Evolutionary conservation across 2,888 invertebrate species (phyloP).

Genomic region (Eilema sororculum): DNA sequence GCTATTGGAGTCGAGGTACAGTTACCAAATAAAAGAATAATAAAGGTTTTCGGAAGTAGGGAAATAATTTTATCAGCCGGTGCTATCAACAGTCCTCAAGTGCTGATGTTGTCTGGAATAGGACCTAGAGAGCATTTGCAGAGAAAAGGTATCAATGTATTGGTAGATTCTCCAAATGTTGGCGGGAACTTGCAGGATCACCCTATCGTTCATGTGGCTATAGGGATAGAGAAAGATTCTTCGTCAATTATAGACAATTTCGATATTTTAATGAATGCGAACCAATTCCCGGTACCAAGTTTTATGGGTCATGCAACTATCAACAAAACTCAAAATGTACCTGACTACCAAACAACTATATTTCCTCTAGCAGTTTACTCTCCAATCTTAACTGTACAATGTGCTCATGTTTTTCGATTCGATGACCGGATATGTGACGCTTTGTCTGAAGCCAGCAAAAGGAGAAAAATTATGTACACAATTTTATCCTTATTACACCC

Average conservation of each 20-base stretch:
- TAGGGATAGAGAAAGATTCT: conserved; percentile 44
- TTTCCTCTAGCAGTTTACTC: conserved; percentile 51
- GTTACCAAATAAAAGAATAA: conserved; percentile 40
- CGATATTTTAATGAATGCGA: conserved; percentile 36
- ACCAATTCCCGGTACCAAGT: conserved; percentile 53
- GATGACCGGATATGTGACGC: conserved; percentile 54
- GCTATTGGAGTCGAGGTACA: conserved; percentile 62
- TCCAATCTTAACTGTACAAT: conserved; percentile 47
- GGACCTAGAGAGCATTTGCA: conserved; percentile 56
- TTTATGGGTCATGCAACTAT: conserved; percentile 59
- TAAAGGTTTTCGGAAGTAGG: conserved; percentile 53
- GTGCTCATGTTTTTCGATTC: conserved; percentile 50
- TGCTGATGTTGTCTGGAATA: conserved; percentile 35
- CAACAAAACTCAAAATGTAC: conserved; percentile 54
- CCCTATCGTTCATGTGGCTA: conserved; percentile 43
- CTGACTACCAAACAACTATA: conserved; percentile 61
- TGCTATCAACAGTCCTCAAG: conserved; percentile 26
- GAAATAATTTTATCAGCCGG: conserved; percentile 69
- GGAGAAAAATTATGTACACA: conserved; percentile 49
- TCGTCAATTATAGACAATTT: conserved; percentile 44
- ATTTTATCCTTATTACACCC: conserved; percentile 59
- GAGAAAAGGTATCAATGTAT: conserved; percentile 54
- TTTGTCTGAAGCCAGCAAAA: conserved; percentile 44
- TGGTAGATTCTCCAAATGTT: conserved; percentile 60
- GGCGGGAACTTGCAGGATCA: conserved; percentile 68